Conservation (phyloP, 1,140 invertebrate genomes). For the Hylaeus volcanicus region DNA sequence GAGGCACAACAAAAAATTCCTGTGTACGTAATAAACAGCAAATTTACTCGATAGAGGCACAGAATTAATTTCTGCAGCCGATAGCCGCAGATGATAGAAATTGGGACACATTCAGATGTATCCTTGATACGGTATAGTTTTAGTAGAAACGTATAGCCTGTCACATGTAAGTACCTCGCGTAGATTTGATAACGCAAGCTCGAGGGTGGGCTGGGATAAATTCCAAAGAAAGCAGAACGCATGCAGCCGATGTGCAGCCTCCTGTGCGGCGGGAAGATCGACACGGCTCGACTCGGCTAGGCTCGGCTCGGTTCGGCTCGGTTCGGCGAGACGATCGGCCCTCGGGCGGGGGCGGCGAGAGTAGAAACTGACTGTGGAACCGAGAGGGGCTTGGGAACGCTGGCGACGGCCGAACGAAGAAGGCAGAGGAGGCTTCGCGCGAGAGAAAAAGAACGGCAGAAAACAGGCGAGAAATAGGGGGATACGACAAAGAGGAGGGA, state of each 20-base stretch:
- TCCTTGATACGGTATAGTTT: no score
- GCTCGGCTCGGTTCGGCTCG: background rate
- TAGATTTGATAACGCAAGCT: background rate
- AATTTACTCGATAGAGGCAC: no score
- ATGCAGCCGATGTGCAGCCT: slow-evolving; percentile 18
- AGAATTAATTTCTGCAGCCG: no score
- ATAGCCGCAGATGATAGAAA: no score
- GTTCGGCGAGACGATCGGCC: slow-evolving; percentile 7
- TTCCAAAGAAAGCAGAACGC: slow-evolving; percentile 23
- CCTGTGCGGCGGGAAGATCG: slow-evolving; percentile 30
- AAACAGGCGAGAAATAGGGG: slow-evolving; percentile 19
- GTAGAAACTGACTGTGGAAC: background rate
- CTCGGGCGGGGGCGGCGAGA: slow-evolving; percentile 29
- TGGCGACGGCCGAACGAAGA: background rate
- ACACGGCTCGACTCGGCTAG: no score
- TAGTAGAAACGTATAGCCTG: no score
- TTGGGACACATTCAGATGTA: no score
- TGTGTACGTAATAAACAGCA: no score
- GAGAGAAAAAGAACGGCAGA: slow-evolving; percentile 28
- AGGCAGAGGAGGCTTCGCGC: background rate
- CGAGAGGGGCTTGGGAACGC: background rate
- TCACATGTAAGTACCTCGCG: background rate
- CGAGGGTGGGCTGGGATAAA: slow-evolving; percentile 26
- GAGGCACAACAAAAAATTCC: no score
- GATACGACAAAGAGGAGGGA: slow-evolving; percentile 25